These are phyloP conservation scores for Podarcis siculus DNA, from an alignment of 2,797 vertebrate species.

Conservation along the genomic window DNA sequence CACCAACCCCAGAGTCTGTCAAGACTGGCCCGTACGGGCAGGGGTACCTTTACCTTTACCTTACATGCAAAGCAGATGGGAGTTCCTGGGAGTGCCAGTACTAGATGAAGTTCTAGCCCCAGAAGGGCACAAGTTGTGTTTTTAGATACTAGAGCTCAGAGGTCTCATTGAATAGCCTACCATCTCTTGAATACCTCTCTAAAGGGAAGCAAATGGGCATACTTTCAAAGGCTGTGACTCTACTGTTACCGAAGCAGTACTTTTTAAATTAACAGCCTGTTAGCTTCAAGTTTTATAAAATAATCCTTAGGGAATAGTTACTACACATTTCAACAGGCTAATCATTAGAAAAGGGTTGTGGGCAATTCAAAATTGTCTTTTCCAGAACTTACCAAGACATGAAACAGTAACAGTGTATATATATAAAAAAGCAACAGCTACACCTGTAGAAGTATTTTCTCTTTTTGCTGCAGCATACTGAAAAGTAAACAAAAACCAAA, in stretches of 20 bases:
- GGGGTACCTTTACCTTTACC: too few species aligned
- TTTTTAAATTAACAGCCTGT: not conserved
- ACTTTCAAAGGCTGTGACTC: not conserved
- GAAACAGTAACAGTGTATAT: slow-evolving; percentile 81
- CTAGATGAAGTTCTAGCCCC: not conserved
- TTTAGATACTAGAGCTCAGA: not conserved
- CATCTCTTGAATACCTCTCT: not conserved
- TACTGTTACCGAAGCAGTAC: not conserved
- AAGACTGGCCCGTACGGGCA: too few species aligned
- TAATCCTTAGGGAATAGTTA: not conserved
- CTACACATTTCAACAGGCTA: not conserved
- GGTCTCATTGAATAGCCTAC: not conserved
- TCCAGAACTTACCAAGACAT: slow-evolving; percentile 75
- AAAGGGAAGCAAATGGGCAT: not conserved
- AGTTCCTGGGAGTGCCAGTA: not conserved
- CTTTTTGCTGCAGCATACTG: slow-evolving; percentile 83
- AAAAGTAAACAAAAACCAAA: slow-evolving; percentile 44
- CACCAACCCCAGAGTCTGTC: too few species aligned
- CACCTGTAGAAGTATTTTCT: slow-evolving; percentile 81
- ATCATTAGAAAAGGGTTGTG: not conserved
- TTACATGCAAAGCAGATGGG: not conserved
- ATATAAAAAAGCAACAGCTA: slow-evolving; percentile 75
- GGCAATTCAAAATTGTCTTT: not conserved
- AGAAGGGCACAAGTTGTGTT: not conserved
- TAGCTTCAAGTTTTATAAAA: not conserved